Conservation (phyloP, 2,797 vertebrate species). For the Chloroceryle inda region DNA sequence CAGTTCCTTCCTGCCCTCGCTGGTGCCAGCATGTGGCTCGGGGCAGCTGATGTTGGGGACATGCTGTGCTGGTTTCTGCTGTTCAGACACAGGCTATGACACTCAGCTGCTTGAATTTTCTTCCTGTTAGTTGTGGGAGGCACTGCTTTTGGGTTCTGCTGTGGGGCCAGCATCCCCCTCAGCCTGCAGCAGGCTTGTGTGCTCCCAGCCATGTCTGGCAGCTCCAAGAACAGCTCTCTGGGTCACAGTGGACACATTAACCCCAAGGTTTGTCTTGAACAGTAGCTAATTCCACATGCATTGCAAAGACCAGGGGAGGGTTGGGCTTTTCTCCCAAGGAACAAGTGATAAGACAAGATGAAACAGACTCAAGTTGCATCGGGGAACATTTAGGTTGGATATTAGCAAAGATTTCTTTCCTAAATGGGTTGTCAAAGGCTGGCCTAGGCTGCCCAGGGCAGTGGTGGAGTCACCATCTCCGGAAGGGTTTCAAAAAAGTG, state of each 20-base stretch:
- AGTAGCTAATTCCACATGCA: background rate
- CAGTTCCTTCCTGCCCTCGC: background rate
- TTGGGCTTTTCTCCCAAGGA: background rate
- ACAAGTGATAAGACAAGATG: background rate
- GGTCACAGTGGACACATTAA: background rate
- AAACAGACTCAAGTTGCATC: background rate
- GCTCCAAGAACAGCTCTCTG: rapidly evolving
- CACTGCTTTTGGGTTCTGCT: background rate
- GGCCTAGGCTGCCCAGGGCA: no score
- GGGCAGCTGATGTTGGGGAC: rapidly evolving
- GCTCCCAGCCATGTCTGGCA: background rate
- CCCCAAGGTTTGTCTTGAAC: background rate
- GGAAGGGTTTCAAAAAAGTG: no score
- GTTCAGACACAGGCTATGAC: background rate
- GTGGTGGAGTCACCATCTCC: no score
- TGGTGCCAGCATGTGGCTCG: rapidly evolving
- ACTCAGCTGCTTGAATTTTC: background rate
- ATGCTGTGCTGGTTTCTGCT: rapidly evolving
- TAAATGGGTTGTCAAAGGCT: no score
- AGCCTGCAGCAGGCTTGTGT: rapidly evolving
- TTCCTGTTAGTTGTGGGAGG: background rate
- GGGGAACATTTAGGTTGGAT: background rate
- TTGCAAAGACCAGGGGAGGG: background rate
- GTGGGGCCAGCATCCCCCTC: background rate
- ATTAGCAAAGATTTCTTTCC: background rate